These are phyloP conservation scores for Amazona vittata DNA, from an alignment of 2,113 vertebrate genomes.

Conservation along the genomic window DNA sequence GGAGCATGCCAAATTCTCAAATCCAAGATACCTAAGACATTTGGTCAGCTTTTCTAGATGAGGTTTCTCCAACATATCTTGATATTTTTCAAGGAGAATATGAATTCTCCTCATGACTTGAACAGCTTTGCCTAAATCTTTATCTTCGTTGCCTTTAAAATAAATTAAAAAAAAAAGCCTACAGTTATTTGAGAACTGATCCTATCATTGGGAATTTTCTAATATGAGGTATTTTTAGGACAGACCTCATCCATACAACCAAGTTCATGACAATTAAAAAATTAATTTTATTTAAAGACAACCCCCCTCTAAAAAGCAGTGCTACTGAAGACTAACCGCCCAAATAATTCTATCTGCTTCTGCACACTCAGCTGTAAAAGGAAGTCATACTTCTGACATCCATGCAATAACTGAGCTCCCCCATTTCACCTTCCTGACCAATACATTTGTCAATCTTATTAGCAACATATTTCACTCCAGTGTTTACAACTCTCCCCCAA, in stretches of 20 bases:
- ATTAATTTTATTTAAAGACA: neutral
- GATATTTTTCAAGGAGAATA: slow-evolving; percentile 67
- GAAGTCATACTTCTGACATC: neutral
- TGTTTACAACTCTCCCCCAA: neutral
- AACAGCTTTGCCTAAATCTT: slow-evolving; percentile 70
- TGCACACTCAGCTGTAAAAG: neutral
- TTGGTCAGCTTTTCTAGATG: slow-evolving; percentile 47
- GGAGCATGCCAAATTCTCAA: slow-evolving; percentile 67
- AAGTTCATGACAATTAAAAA: neutral
- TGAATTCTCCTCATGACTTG: slow-evolving; percentile 77
- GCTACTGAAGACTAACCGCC: neutral
- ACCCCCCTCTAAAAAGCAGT: neutral
- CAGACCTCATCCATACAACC: neutral
- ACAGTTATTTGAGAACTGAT: neutral
- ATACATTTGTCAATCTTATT: neutral
- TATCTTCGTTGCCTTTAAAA: slow-evolving; percentile 25
- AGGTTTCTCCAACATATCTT: slow-evolving; percentile 59
- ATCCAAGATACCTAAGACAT: slow-evolving; percentile 68
- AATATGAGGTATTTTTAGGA: neutral
- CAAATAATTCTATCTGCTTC: neutral
- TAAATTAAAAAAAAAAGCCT: neutral
- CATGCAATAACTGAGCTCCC: neutral
- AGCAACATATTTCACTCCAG: neutral
- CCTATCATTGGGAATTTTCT: neutral
- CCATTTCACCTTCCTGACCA: neutral